Evolutionary conservation across 2,888 invertebrate genomes (phyloP).

Genomic region (Gnatocerus cornutus): DNA sequence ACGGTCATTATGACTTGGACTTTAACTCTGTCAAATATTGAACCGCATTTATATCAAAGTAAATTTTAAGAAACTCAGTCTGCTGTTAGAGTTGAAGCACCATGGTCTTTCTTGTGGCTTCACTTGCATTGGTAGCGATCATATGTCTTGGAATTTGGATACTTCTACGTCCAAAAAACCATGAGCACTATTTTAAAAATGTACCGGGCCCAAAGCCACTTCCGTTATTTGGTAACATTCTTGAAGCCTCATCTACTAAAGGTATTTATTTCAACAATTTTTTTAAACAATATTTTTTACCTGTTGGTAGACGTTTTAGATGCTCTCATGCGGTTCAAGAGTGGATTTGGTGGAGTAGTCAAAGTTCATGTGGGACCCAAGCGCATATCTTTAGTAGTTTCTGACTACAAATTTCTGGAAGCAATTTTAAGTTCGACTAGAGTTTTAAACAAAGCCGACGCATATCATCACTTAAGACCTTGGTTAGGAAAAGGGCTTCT

Average conservation of each 20-base stretch:
- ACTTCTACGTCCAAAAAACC: background rate
- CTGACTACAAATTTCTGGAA: constrained; percentile 32
- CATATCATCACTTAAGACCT: constrained; percentile 1
- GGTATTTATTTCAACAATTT: constrained; percentile 3
- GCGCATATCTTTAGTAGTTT: constrained; percentile 9
- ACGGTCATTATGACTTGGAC: no score
- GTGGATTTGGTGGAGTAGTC: constrained; percentile 10
- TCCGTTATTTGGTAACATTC: constrained; percentile 24
- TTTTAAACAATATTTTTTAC: background rate
- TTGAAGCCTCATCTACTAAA: constrained; percentile 10
- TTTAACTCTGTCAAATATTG: no score
- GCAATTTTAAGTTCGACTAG: constrained; percentile 12
- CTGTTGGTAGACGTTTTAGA: constrained; percentile 14
- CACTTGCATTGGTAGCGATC: background rate
- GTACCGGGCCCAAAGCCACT: constrained; percentile 25
- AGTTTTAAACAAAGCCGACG: constrained; percentile 20
- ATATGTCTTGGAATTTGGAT: background rate
- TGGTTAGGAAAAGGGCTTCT: constrained; percentile 33
- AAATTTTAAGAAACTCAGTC: no score
- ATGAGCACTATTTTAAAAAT: constrained; percentile 16
- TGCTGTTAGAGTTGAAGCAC: no score
- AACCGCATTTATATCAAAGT: no score
- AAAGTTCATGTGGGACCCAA: constrained; percentile 20
- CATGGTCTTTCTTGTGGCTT: constrained; percentile 1
- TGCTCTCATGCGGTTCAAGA: background rate